These are phyloP conservation scores for Balaeniceps rex DNA, from an alignment of 2,113 vertebrate species.

Conservation along the genomic window DNA sequence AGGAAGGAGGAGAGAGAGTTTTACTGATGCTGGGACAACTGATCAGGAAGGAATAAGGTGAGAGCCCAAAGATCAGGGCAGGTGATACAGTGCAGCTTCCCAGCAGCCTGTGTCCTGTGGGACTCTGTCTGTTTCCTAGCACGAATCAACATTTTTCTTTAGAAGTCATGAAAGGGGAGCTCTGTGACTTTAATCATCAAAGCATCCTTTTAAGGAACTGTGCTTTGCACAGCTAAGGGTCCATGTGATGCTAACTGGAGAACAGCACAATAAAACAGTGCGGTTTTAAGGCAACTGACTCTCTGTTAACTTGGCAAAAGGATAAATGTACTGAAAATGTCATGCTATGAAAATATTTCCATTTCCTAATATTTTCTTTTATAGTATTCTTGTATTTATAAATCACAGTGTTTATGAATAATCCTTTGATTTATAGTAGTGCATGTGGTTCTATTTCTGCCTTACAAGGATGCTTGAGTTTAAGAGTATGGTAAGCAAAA, in stretches of 20 bases:
- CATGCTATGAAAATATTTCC: not conserved
- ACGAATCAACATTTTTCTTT: not conserved
- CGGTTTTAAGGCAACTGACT: not conserved
- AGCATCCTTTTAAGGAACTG: not conserved
- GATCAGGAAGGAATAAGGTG: not conserved
- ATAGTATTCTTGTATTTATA: not conserved
- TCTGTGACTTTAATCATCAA: not conserved
- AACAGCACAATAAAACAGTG: not conserved
- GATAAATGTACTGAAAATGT: not conserved
- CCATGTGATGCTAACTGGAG: not conserved
- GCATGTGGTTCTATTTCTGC: not conserved
- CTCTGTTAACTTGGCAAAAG: not conserved
- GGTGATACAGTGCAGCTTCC: not conserved
- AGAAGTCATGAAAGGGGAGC: not conserved
- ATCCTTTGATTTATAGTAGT: not conserved
- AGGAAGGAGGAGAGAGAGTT: not conserved
- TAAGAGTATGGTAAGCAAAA: not conserved
- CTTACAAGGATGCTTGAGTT: not conserved
- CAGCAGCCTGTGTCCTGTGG: not conserved
- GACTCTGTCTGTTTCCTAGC: not conserved
- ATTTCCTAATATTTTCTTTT: conserved; percentile 1
- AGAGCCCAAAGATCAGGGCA: not conserved
- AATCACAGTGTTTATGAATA: not conserved
- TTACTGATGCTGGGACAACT: not conserved
- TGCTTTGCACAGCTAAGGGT: not conserved